These are phyloP conservation scores for Cancer borealis DNA, from an alignment of 2,888 invertebrate species.

Conservation along the genomic window DNA sequence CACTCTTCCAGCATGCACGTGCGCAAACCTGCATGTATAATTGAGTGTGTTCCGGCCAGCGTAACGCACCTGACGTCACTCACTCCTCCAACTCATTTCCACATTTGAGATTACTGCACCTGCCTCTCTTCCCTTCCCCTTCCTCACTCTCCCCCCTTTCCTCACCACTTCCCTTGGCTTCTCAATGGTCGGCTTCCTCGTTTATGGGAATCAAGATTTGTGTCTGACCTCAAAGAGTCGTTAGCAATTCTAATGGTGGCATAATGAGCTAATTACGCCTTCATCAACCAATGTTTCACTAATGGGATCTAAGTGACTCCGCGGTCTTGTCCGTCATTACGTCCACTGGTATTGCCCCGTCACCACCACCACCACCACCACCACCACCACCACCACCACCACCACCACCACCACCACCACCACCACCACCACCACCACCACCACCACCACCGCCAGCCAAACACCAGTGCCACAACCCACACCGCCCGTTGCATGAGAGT, in stretches of 20 bases:
- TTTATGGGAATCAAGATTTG: background rate
- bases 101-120: background rate
- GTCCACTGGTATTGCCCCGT: background rate
- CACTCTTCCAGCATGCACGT: background rate
- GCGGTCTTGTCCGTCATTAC: background rate
- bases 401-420: background rate
- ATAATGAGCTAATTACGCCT: constrained; percentile 42
- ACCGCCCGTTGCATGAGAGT: background rate
- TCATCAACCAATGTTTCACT: constrained; percentile 28
- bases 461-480: background rate
- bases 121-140: background rate
- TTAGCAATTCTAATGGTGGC: constrained; percentile 38
- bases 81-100: constrained; percentile 25
- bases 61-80: constrained; percentile 23
- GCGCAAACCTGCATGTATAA: constrained; percentile 4
- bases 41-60: background rate
- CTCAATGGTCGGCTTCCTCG: background rate
- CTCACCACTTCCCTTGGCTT: background rate
- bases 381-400: background rate
- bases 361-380: constrained; percentile 5
- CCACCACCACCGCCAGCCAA: background rate
- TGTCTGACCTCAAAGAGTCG: background rate
- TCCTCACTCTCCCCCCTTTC: background rate
- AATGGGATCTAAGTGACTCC: constrained; percentile 5
- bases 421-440: background rate